Percentiles rank a stretch among this genome's conserved stretches.
phyloP scores from a whole-genome alignment of 2,888 invertebrate genomes.

The Oligia fasciuncula region DNA sequence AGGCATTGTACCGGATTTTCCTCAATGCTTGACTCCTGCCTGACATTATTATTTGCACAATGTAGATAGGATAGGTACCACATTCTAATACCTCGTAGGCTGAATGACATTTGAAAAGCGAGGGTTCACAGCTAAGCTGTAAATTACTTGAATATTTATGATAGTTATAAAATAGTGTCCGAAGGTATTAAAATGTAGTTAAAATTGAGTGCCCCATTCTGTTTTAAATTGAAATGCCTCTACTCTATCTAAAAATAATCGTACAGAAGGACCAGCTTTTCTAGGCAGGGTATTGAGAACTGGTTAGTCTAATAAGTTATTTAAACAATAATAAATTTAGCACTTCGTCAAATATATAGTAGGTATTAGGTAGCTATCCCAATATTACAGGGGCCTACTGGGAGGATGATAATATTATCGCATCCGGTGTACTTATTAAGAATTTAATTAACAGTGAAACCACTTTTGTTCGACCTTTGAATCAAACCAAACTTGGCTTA shows the following conservation, averaged over 20 bases:
- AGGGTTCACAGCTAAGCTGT: background rate
- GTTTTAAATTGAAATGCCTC: background rate
- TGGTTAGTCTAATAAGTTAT: background rate
- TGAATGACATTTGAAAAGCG: constrained; percentile 11
- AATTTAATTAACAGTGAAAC: background rate
- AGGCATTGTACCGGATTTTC: constrained; percentile 63
- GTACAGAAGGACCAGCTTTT: background rate
- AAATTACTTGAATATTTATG: constrained; percentile 1
- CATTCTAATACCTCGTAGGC: constrained; percentile 5
- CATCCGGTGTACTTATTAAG: background rate
- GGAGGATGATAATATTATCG: background rate
- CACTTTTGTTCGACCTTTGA: background rate
- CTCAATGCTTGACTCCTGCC: constrained; percentile 43
- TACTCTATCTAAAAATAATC: background rate
- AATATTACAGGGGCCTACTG: background rate
- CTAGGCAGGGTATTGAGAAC: background rate
- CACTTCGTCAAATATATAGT: background rate
- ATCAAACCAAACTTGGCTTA: background rate
- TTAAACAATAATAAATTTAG: background rate
- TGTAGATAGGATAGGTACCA: background rate
- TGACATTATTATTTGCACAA: constrained; percentile 52
- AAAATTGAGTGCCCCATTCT: background rate
- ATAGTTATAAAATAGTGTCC: constrained; percentile 12
- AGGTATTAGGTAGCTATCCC: background rate
- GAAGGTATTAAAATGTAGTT: background rate